Evolutionary conservation across 2,797 vertebrate species (phyloP), one percentile per base, ranked within the genome.

Genomic region (Parotocinclus haroldoi): DNA sequence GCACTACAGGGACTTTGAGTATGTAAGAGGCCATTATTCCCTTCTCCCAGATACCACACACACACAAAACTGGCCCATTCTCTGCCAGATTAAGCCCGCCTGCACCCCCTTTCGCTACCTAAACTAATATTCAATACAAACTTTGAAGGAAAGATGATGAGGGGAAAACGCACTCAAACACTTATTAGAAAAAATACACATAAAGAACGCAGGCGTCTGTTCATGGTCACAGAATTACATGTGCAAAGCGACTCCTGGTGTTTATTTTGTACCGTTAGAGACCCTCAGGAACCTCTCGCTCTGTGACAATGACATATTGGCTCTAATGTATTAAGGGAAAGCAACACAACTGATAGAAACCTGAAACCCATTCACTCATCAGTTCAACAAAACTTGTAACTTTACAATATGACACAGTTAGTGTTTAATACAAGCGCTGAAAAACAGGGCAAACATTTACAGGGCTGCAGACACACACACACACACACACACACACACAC

Each of bases 1-100:
- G 74, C 84, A 81, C 84, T 80, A 84, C 80, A 67, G 85, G 86
- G 82, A 80, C 75, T 83, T 82, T 78, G 80, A 82, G 71, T 76
- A 81, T 62, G 82, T 82, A 72, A 83, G 82, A 83, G 78, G 81
- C 78, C 78, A 87, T 89, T 88, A 88, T 86, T 81, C 73, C 76
- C 68, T 79, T 81, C 76, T 82, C 79, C 73, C 78, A 83, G 83
- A 89, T 89, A 88, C 87, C 88, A 89, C 87, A 90, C 89, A 90
- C 86, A 70, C 63, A 38, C 58, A 36, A 68, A 51, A 69, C 51
- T 83, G 69, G 84, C 79, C 83, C 80, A 83, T 84, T 60, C 81
- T 83, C 85, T 84, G 86, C 85, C 86, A 87, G 83, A 89, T 89
- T 88, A 89, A 88, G 87, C 83, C 84, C 81, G 75, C 79, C 80